A percentile compares a stretch with the other conserved stretches of the same genome.
Evolutionary conservation across 1,140 invertebrate genomes (phyloP).

Genomic region (Pseudomyrmex cubaensis): DNA sequence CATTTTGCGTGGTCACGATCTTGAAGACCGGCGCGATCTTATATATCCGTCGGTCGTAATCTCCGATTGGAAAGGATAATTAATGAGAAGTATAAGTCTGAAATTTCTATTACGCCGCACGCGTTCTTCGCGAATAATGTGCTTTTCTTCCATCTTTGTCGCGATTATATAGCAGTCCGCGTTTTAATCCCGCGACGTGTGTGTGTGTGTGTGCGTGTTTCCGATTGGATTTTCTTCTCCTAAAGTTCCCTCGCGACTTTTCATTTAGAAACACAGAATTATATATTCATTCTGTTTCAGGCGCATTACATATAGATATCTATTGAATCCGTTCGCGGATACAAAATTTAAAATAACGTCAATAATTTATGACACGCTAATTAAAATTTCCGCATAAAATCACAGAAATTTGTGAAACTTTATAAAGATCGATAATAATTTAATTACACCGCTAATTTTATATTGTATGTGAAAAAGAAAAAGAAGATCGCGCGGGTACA

Average conservation of each 20-base stretch:
- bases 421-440: conserved; percentile 33
- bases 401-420: not conserved
- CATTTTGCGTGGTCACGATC: conserved; percentile 63
- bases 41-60: conserved; percentile 24
- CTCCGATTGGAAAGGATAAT: conserved; percentile 30
- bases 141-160: not conserved
- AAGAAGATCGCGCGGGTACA: no score
- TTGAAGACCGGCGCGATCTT: conserved; percentile 4
- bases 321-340: not conserved
- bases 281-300: not conserved
- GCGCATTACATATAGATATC: not conserved
- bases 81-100: conserved; percentile 53
- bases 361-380: not conserved
- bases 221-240: not conserved
- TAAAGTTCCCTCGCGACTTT: not conserved
- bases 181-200: no score
- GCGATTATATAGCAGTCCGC: not conserved
- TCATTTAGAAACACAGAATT: no score
- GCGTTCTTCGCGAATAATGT: not conserved
- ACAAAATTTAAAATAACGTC: not conserved
- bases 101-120: conserved; percentile 44
- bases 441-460: no score
- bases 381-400: not conserved
- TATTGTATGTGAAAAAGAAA: no score
- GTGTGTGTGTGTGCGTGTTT: not conserved